A percentile compares a stretch with the other conserved stretches of the same genome.
These are phyloP conservation scores for Pycnonotus jocosus DNA, from an alignment of 2,113 vertebrate genomes.

Conservation along the genomic window DNA sequence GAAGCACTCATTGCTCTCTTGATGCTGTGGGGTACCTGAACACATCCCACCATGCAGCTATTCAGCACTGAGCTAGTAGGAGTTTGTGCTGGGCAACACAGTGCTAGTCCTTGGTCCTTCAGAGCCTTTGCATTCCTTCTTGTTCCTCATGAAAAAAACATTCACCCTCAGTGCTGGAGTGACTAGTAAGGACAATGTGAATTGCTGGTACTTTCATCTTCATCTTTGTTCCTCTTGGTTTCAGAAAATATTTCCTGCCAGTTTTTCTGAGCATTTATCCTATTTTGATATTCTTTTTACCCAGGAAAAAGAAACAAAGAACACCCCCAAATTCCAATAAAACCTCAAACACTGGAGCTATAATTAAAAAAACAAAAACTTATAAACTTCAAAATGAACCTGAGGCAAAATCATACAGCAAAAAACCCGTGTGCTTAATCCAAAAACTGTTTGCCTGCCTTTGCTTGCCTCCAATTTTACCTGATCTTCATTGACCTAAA, in stretches of 20 bases:
- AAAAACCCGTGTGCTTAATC: background rate
- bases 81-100: background rate
- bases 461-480: slow-evolving; percentile 58
- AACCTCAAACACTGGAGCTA: slow-evolving; percentile 14
- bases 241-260: background rate
- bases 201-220: background rate
- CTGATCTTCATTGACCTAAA: background rate
- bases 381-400: slow-evolving; percentile 41
- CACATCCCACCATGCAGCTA: background rate
- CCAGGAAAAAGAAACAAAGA: background rate
- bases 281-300: background rate
- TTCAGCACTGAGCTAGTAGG: background rate
- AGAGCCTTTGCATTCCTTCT: background rate
- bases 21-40: background rate
- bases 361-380: slow-evolving; percentile 18
- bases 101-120: background rate
- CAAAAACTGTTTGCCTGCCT: slow-evolving; percentile 47
- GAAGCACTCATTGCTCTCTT: background rate
- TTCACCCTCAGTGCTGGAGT: background rate
- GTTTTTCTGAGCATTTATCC: background rate
- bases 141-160: background rate
- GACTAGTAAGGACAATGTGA: background rate
- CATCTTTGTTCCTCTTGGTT: slow-evolving; percentile 1
- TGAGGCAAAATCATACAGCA: slow-evolving; percentile 12
- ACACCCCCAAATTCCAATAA: background rate